phyloP scores from a whole-genome alignment of 2,797 vertebrate genomes.

The Vespertilio murinus region DNA sequence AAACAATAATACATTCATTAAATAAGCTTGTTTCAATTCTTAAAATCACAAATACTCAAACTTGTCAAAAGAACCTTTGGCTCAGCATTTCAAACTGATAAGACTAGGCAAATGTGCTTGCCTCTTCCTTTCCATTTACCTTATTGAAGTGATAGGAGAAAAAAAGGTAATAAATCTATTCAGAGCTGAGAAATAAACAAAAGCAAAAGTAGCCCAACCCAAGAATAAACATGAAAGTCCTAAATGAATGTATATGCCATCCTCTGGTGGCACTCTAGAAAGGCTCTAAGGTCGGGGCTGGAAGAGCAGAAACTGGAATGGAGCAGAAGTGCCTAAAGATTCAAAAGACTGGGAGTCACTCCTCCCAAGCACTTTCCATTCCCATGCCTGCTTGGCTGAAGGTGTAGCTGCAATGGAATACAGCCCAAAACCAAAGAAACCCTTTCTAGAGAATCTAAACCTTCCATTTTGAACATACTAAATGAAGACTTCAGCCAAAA shows the following conservation, averaged over 20 bases:
- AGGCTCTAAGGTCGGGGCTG: not conserved
- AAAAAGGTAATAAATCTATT: not conserved
- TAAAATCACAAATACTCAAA: conserved; percentile 36
- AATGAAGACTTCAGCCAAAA: conserved; percentile 14
- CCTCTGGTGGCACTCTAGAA: not conserved
- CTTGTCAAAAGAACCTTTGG: not conserved
- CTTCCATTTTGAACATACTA: conserved; percentile 7
- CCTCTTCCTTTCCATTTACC: not conserved
- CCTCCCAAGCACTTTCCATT: not conserved
- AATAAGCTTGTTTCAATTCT: conserved; percentile 22
- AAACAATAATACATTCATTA: not conserved
- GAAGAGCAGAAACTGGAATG: not conserved
- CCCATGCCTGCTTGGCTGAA: not conserved
- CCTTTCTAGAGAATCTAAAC: not conserved
- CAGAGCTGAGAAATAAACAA: not conserved
- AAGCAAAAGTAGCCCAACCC: not conserved
- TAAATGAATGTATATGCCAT: not conserved
- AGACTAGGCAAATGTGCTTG: not conserved
- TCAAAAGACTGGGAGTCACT: not conserved
- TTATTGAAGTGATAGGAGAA: not conserved
- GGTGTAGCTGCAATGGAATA: not conserved
- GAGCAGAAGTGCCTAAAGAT: not conserved
- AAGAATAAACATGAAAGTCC: not conserved
- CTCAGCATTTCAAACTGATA: conserved; percentile 18
- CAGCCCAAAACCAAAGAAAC: not conserved